Conservation (phyloP, 2,113 vertebrate species). For the Rafetus swinhoei region DNA sequence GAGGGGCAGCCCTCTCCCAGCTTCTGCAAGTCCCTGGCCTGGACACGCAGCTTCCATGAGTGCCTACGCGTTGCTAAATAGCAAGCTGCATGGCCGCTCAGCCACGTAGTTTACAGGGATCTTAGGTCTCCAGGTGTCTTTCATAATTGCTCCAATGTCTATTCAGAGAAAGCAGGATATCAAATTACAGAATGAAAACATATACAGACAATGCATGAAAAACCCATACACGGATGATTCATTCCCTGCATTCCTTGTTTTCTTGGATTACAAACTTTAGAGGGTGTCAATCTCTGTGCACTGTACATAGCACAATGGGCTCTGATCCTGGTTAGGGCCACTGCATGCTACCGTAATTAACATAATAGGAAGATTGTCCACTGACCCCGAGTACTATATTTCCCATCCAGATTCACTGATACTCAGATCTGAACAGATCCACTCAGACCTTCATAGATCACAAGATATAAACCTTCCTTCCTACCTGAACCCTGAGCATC, state of each 20-base stretch:
- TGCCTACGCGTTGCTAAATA: no score
- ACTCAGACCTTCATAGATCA: background rate
- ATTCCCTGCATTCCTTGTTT: background rate
- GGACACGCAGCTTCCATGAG: no score
- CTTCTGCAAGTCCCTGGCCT: no score
- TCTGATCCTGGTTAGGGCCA: accelerated
- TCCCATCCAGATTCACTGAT: background rate
- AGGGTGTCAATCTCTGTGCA: background rate
- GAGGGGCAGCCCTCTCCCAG: no score
- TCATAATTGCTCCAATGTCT: background rate
- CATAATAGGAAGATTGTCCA: background rate
- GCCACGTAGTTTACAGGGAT: no score
- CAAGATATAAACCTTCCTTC: background rate
- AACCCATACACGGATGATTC: background rate
- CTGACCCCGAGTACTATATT: background rate
- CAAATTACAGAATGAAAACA: background rate
- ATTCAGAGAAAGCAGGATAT: background rate
- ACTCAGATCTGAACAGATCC: background rate
- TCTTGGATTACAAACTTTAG: background rate
- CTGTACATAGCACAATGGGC: background rate
- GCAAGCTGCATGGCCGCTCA: no score
- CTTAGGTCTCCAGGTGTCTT: background rate
- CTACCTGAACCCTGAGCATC: accelerated
- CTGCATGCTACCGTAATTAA: background rate
- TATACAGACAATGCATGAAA: background rate